These are phyloP conservation scores for Drosophila leonis DNA, from an alignment of 2,888 invertebrate genomes.

Conservation along the genomic window DNA sequence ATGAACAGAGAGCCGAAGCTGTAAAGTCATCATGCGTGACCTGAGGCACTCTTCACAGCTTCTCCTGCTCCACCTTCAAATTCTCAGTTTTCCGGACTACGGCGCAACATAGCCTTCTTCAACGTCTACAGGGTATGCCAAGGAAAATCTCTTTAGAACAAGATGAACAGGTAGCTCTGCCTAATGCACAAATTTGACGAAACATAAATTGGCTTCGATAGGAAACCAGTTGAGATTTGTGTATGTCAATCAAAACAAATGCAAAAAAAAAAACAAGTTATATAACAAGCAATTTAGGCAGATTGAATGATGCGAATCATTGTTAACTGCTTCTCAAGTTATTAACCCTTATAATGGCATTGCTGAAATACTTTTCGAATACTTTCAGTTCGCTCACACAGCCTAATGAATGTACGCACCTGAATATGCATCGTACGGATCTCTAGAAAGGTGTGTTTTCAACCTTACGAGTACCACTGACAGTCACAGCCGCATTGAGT, in stretches of 20 bases:
- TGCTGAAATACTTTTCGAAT: conserved; percentile 40
- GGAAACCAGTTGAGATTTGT: conserved; percentile 17
- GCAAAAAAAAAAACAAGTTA: conserved; percentile 2
- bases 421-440: conserved; percentile 29
- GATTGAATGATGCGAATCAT: conserved; percentile 26
- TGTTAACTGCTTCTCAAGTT: conserved; percentile 30
- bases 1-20: background rate
- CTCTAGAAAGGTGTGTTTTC: conserved; percentile 11
- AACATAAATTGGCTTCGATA: conserved; percentile 9
- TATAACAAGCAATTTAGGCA: conserved; percentile 20
- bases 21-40: too few relatives aligned
- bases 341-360: conserved; percentile 51
- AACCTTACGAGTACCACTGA: conserved; percentile 28
- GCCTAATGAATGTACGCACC: conserved; percentile 20
- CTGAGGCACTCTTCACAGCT: background rate
- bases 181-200: conserved; percentile 9
- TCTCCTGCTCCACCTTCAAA: background rate
- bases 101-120: background rate
- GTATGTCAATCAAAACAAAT: conserved; percentile 2
- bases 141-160: conserved; percentile 31
- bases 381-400: conserved; percentile 25
- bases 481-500: conserved; percentile 33
- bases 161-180: conserved; percentile 30
- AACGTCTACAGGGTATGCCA: background rate
- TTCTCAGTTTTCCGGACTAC: background rate